Conservation (phyloP, 2,888 invertebrate species). For the Ellobium chinense region DNA sequence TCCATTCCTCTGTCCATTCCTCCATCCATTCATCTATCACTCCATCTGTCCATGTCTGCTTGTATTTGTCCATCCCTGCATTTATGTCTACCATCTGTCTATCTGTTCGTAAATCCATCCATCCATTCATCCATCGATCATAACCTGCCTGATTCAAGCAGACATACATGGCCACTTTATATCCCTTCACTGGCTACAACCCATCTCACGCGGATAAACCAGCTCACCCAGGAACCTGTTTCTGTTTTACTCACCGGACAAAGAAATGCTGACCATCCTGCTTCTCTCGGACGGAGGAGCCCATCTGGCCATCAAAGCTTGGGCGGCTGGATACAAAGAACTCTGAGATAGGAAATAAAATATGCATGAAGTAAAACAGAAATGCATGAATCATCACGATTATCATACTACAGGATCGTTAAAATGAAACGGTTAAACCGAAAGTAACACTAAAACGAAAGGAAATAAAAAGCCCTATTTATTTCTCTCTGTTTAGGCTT, state of each 20-base stretch:
- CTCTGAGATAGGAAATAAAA: too few species aligned
- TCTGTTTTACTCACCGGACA: conserved; percentile 62
- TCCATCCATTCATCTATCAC: neutral
- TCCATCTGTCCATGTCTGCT: neutral
- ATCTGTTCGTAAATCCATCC: neutral
- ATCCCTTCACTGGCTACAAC: too few species aligned
- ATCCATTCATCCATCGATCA: neutral
- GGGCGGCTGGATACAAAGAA: conserved; percentile 66
- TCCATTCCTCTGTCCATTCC: neutral
- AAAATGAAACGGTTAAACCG: too few species aligned
- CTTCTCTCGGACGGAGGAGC: conserved; percentile 66
- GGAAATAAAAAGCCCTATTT: too few species aligned
- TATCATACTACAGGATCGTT: too few species aligned
- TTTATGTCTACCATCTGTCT: too few species aligned
- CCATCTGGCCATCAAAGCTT: conserved; percentile 67
- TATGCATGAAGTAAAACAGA: too few species aligned
- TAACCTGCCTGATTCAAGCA: too few species aligned
- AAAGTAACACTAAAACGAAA: too few species aligned
- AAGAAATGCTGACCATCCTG: conserved; percentile 63
- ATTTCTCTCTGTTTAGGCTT: too few species aligned
- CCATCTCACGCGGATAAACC: neutral
- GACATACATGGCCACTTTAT: too few species aligned
- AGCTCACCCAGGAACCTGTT: neutral
- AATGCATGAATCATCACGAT: too few species aligned
- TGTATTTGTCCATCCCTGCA: neutral